phyloP scores from a whole-genome alignment of 2,113 vertebrate genomes.

The Laterallus jamaicensis region DNA sequence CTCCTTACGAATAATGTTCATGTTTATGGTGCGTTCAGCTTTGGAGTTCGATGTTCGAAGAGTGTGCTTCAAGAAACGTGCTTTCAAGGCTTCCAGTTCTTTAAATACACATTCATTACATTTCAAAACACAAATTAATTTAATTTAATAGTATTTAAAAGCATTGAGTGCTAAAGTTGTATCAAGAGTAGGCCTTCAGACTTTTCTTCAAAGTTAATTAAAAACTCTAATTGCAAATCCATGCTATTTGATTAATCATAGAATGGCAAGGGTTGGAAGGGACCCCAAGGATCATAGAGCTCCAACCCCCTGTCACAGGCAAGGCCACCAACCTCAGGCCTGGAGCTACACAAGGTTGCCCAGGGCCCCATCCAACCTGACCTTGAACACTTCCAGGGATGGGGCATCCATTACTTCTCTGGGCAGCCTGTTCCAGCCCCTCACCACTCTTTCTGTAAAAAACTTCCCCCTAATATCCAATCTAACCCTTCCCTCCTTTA shows the following conservation, averaged over 20 bases:
- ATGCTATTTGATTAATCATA: not conserved
- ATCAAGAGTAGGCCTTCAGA: not conserved
- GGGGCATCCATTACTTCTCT: no score
- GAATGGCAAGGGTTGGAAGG: no score
- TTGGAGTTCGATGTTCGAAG: slow-evolving; percentile 65
- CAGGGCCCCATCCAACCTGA: no score
- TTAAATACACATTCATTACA: not conserved
- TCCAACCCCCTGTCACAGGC: no score
- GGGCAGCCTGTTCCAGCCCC: no score
- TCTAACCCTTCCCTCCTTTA: no score
- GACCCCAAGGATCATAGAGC: no score
- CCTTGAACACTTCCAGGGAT: no score
- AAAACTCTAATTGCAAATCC: not conserved
- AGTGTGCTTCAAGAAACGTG: slow-evolving; percentile 89
- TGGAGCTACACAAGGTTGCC: no score
- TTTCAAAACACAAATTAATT: not conserved
- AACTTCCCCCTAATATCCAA: no score
- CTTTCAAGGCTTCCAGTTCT: slow-evolving; percentile 91
- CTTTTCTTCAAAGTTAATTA: not conserved
- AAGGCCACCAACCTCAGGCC: no score
- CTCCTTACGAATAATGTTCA: slow-evolving; percentile 88
- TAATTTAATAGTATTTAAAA: not conserved
- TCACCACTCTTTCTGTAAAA: no score
- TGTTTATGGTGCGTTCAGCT: slow-evolving; percentile 74
- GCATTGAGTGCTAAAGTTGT: not conserved